Evolutionary conservation across 37 sponge, comb jelly and placozoan genomes (phyloP), one percentile per base, ranked within the genome.

Genomic region (Tethya wilhelma): DNA sequence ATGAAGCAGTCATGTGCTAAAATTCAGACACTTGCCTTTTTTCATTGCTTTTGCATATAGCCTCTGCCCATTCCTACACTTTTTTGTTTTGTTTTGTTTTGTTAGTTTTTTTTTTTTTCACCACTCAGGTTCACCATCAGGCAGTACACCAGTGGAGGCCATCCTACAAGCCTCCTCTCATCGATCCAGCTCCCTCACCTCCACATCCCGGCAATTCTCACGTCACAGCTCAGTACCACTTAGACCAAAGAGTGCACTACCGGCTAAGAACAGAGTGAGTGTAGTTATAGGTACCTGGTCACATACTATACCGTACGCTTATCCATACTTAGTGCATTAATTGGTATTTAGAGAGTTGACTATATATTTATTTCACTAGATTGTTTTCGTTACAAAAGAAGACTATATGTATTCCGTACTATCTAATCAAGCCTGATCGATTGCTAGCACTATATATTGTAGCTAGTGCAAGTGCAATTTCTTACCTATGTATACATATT

Each of bases 81-180:
- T n/a, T n/a, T n/a, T n/a, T n/a, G n/a, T n/a, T n/a, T n/a, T n/a
- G n/a, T n/a, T n/a, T n/a, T n/a, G n/a, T 20, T 17, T 20, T 53
- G 12, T 26, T 19, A 49, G 9, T 17, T 49, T 9, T 49, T 8
- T 64, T 14, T 17, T 36, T 64, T 6, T 5, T 5, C 7, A 30
- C 44, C 41, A 41, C 41, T 17, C 56, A 91, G 91, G 87, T 0
- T 73, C 87, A 33, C 91, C 87, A 19, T 28, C 72, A 59, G 91
- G 91, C 20, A 91, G 91, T 37, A 91, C 91, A 7, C 85, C 67
- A 69, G 81, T 90, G 41, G 85, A 84, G 2, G 78, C 88, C 26
- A 34, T 77, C 33, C 69, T 87, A 44, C 83, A 69, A 25, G 41
- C 62, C 31, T 75, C 76, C 2, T 38, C 66, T 7, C 30, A 30